A percentile compares a stretch with the other conserved stretches of the same genome.
phyloP scores from a whole-genome alignment of 2,113 vertebrate genomes.

The Lamprotornis superbus region DNA sequence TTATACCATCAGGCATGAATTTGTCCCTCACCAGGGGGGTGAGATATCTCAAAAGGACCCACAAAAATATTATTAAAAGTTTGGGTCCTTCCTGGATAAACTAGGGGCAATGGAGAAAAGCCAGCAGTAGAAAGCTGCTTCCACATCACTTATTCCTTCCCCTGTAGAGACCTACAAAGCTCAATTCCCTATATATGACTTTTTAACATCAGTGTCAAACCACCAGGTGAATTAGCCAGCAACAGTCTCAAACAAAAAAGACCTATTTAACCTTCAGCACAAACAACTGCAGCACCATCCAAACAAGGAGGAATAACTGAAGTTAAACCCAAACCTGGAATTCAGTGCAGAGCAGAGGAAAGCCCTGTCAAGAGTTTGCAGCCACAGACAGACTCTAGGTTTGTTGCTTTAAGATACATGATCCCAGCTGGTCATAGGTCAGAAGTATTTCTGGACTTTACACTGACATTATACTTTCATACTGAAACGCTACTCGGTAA shows the following conservation, averaged over 20 bases:
- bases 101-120: neutral
- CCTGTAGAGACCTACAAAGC: neutral
- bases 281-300: neutral
- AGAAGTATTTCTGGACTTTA: constrained; percentile 62
- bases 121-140: neutral
- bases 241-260: neutral
- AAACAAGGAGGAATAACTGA: neutral
- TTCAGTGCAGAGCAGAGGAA: neutral
- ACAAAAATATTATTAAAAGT: neutral
- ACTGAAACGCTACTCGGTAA: neutral
- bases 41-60: neutral
- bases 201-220: neutral
- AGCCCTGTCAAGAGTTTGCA: neutral
- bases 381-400: neutral
- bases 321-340: neutral
- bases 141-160: neutral
- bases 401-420: constrained; percentile 49
- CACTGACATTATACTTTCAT: constrained; percentile 43
- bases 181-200: neutral
- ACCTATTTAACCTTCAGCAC: neutral
- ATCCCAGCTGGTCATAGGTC: constrained; percentile 47
- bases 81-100: neutral
- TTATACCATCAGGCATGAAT: neutral
- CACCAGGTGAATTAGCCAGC: neutral
- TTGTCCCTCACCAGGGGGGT: neutral